Conservation (phyloP, 2,888 invertebrate species). For the Dynastes maya region DNA sequence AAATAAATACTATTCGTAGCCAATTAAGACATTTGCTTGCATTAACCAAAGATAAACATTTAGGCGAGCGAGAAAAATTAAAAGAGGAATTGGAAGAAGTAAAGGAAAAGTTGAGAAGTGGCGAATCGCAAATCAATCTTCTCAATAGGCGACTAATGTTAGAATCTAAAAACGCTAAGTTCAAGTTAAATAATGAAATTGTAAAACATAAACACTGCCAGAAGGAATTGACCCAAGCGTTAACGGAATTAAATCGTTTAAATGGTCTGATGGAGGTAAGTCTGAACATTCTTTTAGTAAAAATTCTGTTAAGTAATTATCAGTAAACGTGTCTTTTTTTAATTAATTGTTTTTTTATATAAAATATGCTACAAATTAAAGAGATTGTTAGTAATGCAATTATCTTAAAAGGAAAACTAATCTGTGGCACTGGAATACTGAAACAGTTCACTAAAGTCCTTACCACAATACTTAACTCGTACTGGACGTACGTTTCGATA, state of each 20-base stretch:
- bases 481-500: no score
- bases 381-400: no score
- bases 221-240: slow-evolving; percentile 77
- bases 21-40: slow-evolving; percentile 81
- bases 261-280: slow-evolving; percentile 76
- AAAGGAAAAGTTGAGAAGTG: slow-evolving; percentile 73
- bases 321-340: no score
- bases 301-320: no score
- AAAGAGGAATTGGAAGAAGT: slow-evolving; percentile 76
- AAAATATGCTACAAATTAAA: no score
- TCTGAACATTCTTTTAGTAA: slow-evolving; percentile 53
- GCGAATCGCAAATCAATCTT: slow-evolving; percentile 77
- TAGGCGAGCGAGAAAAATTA: slow-evolving; percentile 83
- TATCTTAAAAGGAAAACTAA: no score
- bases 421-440: no score
- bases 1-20: slow-evolving; percentile 77
- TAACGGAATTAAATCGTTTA: slow-evolving; percentile 76
- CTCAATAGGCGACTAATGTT: slow-evolving; percentile 81
- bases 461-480: no score
- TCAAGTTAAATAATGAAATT: slow-evolving; percentile 80
- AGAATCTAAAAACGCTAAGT: slow-evolving; percentile 83
- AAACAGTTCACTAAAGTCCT: no score
- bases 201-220: slow-evolving; percentile 81
- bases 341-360: no score
- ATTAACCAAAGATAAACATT: slow-evolving; percentile 81